Evolutionary conservation across 2,888 invertebrate species (phyloP), one percentile per base, ranked within the genome.

Genomic region (Drosophila tanythrix): DNA sequence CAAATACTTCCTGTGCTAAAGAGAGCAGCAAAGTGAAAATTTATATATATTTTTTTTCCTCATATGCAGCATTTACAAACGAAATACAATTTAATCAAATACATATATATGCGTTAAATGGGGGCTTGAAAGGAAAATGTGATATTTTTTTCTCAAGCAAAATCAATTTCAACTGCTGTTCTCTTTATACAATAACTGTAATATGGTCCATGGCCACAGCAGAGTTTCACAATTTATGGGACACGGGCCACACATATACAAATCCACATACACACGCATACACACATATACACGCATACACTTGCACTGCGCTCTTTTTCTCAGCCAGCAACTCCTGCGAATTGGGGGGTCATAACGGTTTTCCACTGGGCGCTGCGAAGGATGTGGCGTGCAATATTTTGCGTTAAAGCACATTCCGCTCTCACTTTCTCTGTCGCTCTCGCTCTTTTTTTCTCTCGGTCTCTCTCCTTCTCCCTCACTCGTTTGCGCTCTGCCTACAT

Each of bases 201-300:
- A 86, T 88, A 86, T 86, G 85, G 85, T 88, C 85, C 85, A 86
- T 86, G 85, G 85, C 88, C 85, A 86, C 81, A 86, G 81, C 79
- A 79, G 79, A 79, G 78, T 83, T 86, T 86, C 82, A 82, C 74
- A 84, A 82, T 84, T 84, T 86, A 84, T 84, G 82, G 83, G 83
- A 86, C 83, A 86, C 83, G 70, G 82, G 78, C 69, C 82, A 79
- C 84, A 84, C 64, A 68, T 46, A 38, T 56, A 56, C 25, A 46
- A 46, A 73, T 48, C 61, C 63, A 56, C 40, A n/a, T 29, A 13
- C 11, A 64, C 52, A 68, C 35, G 64, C 60, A 72, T 63, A 64
- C 40, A 61, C 33, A 69, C 55, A 57, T 46, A 70, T 57, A 66
- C 31, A 70, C 38, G 63, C 69, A 75, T 69, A 83, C 62, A 79